Conservation (phyloP, 2,113 vertebrate species). For the Nibea albiflora region DNA sequence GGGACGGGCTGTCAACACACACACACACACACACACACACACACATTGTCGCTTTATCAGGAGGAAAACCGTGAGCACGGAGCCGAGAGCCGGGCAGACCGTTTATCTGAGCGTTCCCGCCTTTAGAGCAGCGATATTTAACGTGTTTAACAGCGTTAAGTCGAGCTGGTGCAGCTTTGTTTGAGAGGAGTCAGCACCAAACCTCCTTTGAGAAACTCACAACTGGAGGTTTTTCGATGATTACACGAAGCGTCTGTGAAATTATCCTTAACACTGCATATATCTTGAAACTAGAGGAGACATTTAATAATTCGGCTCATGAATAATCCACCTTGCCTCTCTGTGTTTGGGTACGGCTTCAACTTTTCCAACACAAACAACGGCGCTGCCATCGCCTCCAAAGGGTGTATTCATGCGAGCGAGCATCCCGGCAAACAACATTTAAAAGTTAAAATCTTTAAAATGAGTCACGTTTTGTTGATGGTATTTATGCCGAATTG, state of each 20-base stretch:
- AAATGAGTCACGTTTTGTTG: too few relatives aligned
- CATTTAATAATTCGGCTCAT: background rate
- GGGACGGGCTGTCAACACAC: conserved; percentile 42
- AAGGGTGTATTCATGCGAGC: background rate
- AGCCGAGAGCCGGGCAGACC: background rate
- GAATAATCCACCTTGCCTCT: background rate
- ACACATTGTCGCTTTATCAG: background rate
- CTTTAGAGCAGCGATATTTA: fast-evolving
- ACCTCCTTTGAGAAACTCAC: background rate
- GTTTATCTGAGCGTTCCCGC: fast-evolving
- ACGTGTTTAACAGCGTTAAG: background rate
- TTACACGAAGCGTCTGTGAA: too few relatives aligned
- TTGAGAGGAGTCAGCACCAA: conserved; percentile 12
- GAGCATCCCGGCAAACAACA: background rate
- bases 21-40: background rate
- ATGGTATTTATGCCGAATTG: background rate
- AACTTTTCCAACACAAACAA: background rate
- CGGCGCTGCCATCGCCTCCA: background rate
- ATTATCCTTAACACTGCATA: too few relatives aligned
- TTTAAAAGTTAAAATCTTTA: conserved; percentile 15
- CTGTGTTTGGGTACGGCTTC: background rate
- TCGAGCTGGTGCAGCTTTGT: conserved; percentile 39
- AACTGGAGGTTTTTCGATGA: background rate
- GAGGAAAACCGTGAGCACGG: conserved; percentile 2
- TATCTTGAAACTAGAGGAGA: background rate